phyloP scores from a whole-genome alignment of 2,888 invertebrate species.

The Netelia inedita region DNA sequence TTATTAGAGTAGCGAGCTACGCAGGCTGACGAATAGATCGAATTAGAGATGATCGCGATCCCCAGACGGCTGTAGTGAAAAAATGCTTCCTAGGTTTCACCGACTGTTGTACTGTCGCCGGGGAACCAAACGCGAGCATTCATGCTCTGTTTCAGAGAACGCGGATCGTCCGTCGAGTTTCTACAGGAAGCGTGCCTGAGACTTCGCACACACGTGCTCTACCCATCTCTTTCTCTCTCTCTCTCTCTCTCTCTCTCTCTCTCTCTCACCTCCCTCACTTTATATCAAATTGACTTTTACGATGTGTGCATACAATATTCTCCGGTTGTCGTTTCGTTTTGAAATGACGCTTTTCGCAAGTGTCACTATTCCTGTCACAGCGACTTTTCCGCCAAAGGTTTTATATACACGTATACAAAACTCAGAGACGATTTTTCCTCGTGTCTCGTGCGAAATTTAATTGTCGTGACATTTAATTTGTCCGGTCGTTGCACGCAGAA shows the following conservation, averaged over 20 bases:
- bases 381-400: conserved; percentile 22
- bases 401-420: conserved; percentile 7
- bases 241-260: neutral
- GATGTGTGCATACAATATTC: neutral
- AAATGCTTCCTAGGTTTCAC: conserved; percentile 80
- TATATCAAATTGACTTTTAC: neutral
- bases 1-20: neutral
- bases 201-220: conserved; percentile 28
- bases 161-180: conserved; percentile 79
- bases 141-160: conserved; percentile 83
- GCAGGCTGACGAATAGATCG: conserved; percentile 27
- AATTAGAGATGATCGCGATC: conserved; percentile 25
- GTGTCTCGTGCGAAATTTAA: conserved; percentile 41
- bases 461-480: conserved; percentile 43
- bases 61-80: conserved; percentile 34
- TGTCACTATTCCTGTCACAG: conserved; percentile 20
- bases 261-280: conserved; percentile 10
- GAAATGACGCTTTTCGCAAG: conserved; percentile 1
- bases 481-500: conserved; percentile 47
- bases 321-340: neutral
- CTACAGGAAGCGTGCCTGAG: conserved; percentile 80
- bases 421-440: conserved; percentile 13
- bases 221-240: conserved; percentile 34
- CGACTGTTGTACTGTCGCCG: conserved; percentile 71
- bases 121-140: conserved; percentile 74